Conservation (phyloP, 2,797 vertebrate genomes). For the Eulemur coronatus region DNA sequence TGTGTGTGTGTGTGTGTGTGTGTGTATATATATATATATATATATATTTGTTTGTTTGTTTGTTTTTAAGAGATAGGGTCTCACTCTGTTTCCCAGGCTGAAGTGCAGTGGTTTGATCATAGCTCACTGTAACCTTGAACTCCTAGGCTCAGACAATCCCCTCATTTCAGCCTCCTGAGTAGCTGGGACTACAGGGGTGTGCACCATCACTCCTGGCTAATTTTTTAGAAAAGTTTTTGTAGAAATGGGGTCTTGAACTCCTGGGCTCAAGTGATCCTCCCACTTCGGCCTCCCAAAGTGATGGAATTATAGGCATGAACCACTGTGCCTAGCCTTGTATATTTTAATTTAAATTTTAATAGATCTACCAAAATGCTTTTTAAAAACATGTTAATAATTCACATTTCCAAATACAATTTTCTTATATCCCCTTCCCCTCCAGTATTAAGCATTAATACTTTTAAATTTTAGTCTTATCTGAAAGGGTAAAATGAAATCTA, state of each 20-base stretch:
- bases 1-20: not conserved
- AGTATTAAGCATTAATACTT: not conserved
- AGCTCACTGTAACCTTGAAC: not conserved
- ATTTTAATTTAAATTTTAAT: constrained; percentile 11
- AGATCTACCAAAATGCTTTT: constrained; percentile 11
- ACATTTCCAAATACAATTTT: not conserved
- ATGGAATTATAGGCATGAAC: not conserved
- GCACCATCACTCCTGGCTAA: not conserved
- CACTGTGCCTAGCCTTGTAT: not conserved
- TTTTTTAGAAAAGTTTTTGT: not conserved
- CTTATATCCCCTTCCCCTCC: not conserved
- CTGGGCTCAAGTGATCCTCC: not conserved
- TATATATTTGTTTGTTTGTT: not conserved
- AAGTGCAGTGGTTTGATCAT: not conserved
- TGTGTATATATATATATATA: too few species aligned
- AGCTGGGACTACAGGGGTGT: not conserved
- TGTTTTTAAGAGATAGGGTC: not conserved
- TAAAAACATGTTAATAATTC: not conserved
- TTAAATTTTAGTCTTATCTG: not conserved
- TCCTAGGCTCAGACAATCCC: not conserved
- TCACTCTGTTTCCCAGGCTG: not conserved
- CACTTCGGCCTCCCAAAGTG: not conserved
- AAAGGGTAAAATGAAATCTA: not conserved
- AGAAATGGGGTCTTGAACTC: not conserved
- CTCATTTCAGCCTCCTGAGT: not conserved